Evolutionary conservation across 2,797 vertebrate species (phyloP).

Genomic region (Thunnus albacares): DNA sequence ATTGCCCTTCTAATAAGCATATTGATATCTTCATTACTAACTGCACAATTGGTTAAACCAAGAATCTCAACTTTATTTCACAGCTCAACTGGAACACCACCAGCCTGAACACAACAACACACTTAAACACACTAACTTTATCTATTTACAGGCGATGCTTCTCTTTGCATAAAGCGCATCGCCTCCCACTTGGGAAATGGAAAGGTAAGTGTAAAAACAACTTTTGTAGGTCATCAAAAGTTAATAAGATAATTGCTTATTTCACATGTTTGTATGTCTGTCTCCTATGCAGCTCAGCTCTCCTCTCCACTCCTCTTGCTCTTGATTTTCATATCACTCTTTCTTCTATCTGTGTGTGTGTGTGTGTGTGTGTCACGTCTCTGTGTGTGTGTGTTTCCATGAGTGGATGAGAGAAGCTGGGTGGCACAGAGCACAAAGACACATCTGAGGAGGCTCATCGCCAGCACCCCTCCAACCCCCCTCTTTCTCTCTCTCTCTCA

Average conservation of each 20-base stretch:
- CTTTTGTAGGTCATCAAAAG: conserved; percentile 83
- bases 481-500: conserved; percentile 58
- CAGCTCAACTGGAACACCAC: conserved; percentile 28
- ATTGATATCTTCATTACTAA: conserved; percentile 7
- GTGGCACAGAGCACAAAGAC: conserved; percentile 78
- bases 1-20: background rate
- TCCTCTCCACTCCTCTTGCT: conserved; percentile 50
- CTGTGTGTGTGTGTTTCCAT: conserved; percentile 47
- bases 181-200: conserved; percentile 54
- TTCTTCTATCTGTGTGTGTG: conserved; percentile 31
- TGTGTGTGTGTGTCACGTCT: conserved; percentile 32
- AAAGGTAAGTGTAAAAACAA: conserved; percentile 65
- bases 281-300: conserved; percentile 53
- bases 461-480: conserved; percentile 42
- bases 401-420: conserved; percentile 72
- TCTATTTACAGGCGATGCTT: conserved; percentile 57
- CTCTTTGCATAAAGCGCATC: conserved; percentile 39
- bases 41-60: conserved; percentile 37
- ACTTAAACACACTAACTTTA: conserved; percentile 54
- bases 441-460: conserved; percentile 78
- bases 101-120: conserved; percentile 38
- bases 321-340: conserved; percentile 60
- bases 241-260: conserved; percentile 85
- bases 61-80: conserved; percentile 8
- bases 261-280: conserved; percentile 66